phyloP scores from a whole-genome alignment of 2,888 invertebrate species.

The Pollenia labialis region DNA sequence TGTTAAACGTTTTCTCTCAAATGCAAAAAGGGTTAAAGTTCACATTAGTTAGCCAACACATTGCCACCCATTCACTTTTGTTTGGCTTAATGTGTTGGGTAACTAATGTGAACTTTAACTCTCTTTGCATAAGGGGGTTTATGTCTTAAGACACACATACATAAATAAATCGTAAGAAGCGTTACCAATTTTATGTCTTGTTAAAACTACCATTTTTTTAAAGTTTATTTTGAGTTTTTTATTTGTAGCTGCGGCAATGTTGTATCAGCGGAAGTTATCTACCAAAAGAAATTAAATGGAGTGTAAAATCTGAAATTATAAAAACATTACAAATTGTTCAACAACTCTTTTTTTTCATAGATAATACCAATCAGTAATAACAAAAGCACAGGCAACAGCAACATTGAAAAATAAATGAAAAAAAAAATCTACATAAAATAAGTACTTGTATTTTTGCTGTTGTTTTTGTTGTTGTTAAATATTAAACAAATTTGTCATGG shows the following conservation, averaged over 20 bases:
- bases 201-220: background rate
- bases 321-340: conserved; percentile 61
- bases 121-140: background rate
- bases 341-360: conserved; percentile 52
- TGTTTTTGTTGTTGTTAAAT: conserved; percentile 46
- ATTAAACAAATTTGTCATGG: conserved; percentile 66
- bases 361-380: conserved; percentile 43
- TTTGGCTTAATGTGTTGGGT: too few species aligned
- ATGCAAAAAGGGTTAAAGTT: too few species aligned
- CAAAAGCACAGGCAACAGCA: conserved; percentile 11
- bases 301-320: conserved; percentile 67
- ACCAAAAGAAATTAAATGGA: conserved; percentile 69
- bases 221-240: background rate
- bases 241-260: background rate
- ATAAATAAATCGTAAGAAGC: background rate
- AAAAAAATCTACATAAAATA: background rate
- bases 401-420: conserved; percentile 1
- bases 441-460: conserved; percentile 2
- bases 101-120: too few species aligned
- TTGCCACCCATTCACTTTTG: too few species aligned
- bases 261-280: conserved; percentile 62
- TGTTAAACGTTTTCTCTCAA: too few species aligned
- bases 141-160: background rate
- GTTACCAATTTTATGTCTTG: background rate
- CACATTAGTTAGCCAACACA: too few species aligned